Conservation (phyloP, 2,113 vertebrate species). For the Asarcornis scutulata region DNA sequence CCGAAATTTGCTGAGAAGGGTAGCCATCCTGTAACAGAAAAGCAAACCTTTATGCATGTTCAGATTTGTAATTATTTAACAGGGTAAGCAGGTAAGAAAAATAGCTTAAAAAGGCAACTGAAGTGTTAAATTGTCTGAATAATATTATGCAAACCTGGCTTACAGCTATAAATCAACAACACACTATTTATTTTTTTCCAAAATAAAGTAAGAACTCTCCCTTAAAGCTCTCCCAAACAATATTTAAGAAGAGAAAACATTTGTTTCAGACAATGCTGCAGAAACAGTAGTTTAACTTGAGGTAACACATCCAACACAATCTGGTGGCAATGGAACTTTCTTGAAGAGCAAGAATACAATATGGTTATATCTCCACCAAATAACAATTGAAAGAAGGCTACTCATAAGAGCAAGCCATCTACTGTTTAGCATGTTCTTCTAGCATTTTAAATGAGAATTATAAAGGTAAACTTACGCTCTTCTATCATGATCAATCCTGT, state of each 20-base stretch:
- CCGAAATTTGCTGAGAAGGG: constrained; percentile 97
- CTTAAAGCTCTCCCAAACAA: background rate
- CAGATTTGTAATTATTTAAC: background rate
- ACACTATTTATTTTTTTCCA: background rate
- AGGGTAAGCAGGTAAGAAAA: background rate
- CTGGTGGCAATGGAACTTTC: accelerated
- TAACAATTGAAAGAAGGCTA: background rate
- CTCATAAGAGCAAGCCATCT: background rate
- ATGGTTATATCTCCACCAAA: background rate
- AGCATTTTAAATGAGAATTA: background rate
- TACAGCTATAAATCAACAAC: background rate
- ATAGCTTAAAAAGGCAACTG: background rate
- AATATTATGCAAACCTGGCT: background rate
- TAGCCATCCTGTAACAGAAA: constrained; percentile 88
- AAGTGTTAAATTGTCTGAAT: background rate
- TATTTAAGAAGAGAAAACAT: background rate
- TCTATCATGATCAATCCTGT: constrained; percentile 97
- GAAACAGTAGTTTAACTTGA: background rate
- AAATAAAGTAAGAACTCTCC: background rate
- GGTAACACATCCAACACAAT: background rate
- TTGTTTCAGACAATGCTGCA: background rate
- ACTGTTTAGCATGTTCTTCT: background rate
- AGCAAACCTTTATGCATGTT: background rate
- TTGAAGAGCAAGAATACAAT: background rate
- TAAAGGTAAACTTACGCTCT: constrained; percentile 86